Evolutionary conservation across 2,113 vertebrate species (phyloP), one percentile per base, ranked within the genome.

Genomic region (Nerophis ophidion): DNA sequence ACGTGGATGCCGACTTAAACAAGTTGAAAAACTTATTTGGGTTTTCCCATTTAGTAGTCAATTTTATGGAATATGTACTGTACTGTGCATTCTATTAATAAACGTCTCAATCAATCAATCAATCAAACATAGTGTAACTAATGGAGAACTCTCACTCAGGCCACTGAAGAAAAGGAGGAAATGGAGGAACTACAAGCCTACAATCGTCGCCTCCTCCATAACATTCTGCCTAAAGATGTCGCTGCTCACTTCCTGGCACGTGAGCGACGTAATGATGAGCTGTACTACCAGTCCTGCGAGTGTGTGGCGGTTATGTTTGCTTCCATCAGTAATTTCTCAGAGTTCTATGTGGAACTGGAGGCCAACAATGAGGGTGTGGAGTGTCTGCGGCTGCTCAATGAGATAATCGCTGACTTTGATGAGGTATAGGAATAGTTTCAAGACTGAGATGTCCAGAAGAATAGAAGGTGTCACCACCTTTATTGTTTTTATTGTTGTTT

Each of bases 151-250:
- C 57, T 66, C 58, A 70, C 48, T 5, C 81, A 98, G 95, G 96
- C 96, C 34, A 97, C 94, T 5, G 91, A 94, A 1, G 95, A 98
- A 88, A 98, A 98, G 81, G 95, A 98, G 77, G 95, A 97, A 81
- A 98, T 98, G 95, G 95, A 98, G 76, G 94, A 98, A 68, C 90
- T 98, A 5, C 95, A 98, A 82, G 95, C 95, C 0, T 98, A 98
- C 79, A 98, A 98, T 73, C 91, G 95, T 7, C 89, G 95, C 63
- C 89, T 98, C 71, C 92, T 98, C 60, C 95, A 97, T 66, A 98
- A 98, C 76, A 98, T 98, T 76, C 87, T 98, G 72, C 95, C 95
- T 59, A 98, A 96, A 82, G 95, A 98, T 0, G 95, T 98, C 65
- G 95, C 95, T 0, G 95, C 94, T 2, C 95, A 98, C 69, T 98